Base-by-base conservation (phyloP, 2,888 invertebrate species). In the Agrochola lota region DNA sequence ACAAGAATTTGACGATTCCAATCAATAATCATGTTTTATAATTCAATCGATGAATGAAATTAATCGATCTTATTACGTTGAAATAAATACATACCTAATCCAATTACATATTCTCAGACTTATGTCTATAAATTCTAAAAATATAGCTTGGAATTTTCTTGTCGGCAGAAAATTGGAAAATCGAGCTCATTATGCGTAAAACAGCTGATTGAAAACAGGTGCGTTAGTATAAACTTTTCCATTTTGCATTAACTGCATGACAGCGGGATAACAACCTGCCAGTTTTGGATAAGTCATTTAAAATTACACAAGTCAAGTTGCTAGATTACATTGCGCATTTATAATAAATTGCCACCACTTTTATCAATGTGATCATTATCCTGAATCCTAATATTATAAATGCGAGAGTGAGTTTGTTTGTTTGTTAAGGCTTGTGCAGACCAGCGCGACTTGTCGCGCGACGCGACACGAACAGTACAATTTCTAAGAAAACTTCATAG, bases 1-100 rank as follows among this genome's bases (percentile, higher is more conserved):
- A 75, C 63, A 83, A 82, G 73, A 69, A 77, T 74, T 69, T 74
- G n/a, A 12, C 15, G 0, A 57, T 72, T 43, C 66, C 20, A 64
- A 60, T 60, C 26, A 60, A 67, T 75, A 35, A 12, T 9, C 49
- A 26, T 30, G 4, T 59, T 69, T 55, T 55, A 64, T 40, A 63
- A 66, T 57, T 30, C 20, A 71, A 35, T 71, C 20, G 5, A 5
- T 15, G n/a, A 72, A 4, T 2, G 1, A 77, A 62, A 15, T 66
- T 55, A 57, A n/a, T 49, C 1, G 26, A n/a, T 20, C 5, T 26
- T 7, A 35, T 59, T 63, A 2, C 26, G 20, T 66, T 23, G 17
- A 69, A 64, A 46, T 57, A 20, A 73, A 57, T 20, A 20, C 23
- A 35, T 55, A 55, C 11, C 8, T 23, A 11, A 62, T 62, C 60